Evolutionary conservation across 2,797 vertebrate genomes (phyloP), one percentile per base, ranked within the genome.

Genomic region (Carapus acus): DNA sequence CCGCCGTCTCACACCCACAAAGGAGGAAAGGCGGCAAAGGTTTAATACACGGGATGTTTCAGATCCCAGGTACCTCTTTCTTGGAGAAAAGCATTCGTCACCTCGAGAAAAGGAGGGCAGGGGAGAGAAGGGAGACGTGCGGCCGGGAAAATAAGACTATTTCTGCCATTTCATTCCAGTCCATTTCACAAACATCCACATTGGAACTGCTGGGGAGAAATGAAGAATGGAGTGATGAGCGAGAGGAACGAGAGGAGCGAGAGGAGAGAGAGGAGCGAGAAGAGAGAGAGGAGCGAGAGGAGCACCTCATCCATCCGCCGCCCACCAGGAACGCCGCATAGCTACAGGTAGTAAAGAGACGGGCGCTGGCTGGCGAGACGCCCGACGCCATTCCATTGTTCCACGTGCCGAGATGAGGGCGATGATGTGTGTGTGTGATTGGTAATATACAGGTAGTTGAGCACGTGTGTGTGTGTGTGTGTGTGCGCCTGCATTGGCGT

Each of bases 121-220:
- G 52, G 65, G 42, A 49, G 38, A 40, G 44, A 3, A 57, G 54
- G 27, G 36, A 65, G 57, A 65, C 52, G 54, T 66, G 49, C 61
- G 69, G 60, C 69, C 54, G 54, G 58, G 48, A 53, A 74, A 79
- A 77, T 66, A 80, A 83, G 65, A 79, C 62, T 53, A 55, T 56
- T 52, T 69, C 56, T 43, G 42, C 74, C 37, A 74, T 85, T 84
- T 78, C 62, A 81, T 84, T 85, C 78, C 74, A 79, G 83, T 83
- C 78, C 81, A 87, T 88, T 88, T 89, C 77, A 85, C 83, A 86
- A 87, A 83, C 77, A 81, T 78, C 58, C 77, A 76, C 72, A 81
- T 81, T 78, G 76, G 69, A 83, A 83, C 83, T 83, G 79, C 77
- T 68, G 40, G n/a, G 66, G 62, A 13, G 31, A 33, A 13, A 33